A percentile compares a stretch with the other conserved stretches of the same genome.
phyloP scores from a whole-genome alignment of 2,797 vertebrate species.

The Hydrophis major region DNA sequence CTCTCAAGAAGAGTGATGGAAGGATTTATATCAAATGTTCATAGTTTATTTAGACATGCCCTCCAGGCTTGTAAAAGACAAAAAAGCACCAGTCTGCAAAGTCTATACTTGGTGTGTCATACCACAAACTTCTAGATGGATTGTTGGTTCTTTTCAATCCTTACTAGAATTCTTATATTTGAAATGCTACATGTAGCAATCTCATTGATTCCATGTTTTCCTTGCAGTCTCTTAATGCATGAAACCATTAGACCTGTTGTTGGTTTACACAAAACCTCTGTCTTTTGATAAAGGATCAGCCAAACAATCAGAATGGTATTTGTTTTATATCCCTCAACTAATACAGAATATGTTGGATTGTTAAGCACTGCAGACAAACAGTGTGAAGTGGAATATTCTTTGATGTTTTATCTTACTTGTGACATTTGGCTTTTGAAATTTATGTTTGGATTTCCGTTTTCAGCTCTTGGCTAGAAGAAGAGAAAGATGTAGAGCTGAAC shows the following conservation, averaged over 20 bases:
- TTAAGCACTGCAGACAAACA: background rate
- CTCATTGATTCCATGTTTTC: accelerated
- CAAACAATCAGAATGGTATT: background rate
- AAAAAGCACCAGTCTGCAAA: background rate
- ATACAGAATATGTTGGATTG: background rate
- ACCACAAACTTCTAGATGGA: constrained; percentile 5
- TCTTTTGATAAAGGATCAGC: background rate
- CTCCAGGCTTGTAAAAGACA: background rate
- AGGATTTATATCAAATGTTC: constrained; percentile 20
- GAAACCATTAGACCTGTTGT: background rate
- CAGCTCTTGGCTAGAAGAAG: background rate
- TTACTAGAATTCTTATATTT: background rate
- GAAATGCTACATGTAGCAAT: background rate
- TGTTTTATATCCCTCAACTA: background rate
- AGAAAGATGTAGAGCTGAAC: background rate
- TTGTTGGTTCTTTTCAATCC: constrained; percentile 32
- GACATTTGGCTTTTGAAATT: background rate
- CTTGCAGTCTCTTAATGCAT: background rate
- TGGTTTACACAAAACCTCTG: background rate
- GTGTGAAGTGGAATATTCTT: too few relatives aligned
- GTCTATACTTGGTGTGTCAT: accelerated
- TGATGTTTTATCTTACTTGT: background rate
- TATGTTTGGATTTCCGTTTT: background rate
- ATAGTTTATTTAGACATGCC: constrained; percentile 13
- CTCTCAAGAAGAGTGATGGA: background rate